These are phyloP conservation scores for Hypotaenidia philippensis DNA, from an alignment of 2,797 vertebrate genomes.

Conservation along the genomic window DNA sequence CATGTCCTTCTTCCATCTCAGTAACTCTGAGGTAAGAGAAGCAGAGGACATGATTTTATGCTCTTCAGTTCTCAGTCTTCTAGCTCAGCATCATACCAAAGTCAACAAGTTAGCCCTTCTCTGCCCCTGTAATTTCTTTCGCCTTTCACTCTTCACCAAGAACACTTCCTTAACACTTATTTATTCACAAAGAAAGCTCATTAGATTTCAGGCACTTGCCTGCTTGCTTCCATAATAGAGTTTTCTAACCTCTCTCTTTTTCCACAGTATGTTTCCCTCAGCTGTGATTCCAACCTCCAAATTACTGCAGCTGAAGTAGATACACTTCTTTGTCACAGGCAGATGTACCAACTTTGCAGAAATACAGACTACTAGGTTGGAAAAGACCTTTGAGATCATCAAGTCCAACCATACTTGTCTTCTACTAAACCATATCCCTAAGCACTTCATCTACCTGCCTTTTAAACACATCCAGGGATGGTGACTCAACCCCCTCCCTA, in stretches of 20 bases:
- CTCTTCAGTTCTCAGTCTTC: background rate
- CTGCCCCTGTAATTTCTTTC: background rate
- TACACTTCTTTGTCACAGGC: background rate
- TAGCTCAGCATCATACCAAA: background rate
- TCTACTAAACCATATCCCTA: too few relatives aligned
- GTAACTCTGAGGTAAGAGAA: background rate
- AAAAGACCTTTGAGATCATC: too few relatives aligned
- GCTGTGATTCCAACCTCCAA: background rate
- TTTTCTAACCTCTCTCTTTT: background rate
- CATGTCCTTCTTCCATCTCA: background rate
- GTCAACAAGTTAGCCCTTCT: background rate
- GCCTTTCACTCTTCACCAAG: background rate
- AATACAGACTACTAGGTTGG: too few relatives aligned
- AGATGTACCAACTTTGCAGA: background rate
- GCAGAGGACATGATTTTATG: background rate
- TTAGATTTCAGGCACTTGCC: background rate
- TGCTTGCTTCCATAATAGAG: accelerated
- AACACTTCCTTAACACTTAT: background rate
- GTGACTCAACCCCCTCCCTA: too few relatives aligned
- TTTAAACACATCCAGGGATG: too few relatives aligned
- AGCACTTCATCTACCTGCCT: too few relatives aligned
- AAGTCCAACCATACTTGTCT: too few relatives aligned
- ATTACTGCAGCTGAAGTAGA: background rate
- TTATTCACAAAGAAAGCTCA: background rate
- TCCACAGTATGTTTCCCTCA: background rate